Conservation (phyloP, 2,113 vertebrate species). For the Oncorhynchus clarkii region DNA sequence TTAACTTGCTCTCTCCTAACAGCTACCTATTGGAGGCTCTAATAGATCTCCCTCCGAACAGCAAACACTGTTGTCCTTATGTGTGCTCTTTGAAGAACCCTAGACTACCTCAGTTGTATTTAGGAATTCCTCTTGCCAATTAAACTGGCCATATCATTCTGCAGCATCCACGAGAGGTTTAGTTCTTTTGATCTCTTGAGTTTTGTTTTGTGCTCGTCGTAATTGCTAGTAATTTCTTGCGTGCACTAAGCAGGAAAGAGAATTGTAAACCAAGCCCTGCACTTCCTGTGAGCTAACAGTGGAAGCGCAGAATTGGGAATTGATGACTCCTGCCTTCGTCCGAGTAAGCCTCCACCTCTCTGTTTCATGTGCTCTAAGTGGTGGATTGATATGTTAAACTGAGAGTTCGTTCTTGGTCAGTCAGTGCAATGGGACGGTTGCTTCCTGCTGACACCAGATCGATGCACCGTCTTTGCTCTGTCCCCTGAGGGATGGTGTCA, state of each 20-base stretch:
- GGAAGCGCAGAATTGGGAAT: background rate
- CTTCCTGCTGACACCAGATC: constrained; percentile 46
- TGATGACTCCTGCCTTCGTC: background rate
- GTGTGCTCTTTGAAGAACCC: background rate
- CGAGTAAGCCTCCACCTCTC: background rate
- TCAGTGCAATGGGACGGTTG: constrained; percentile 1
- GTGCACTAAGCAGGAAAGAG: constrained; percentile 38
- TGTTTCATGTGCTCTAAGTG: constrained; percentile 6
- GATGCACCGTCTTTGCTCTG: constrained; percentile 29
- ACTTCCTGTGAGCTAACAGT: constrained; percentile 27
- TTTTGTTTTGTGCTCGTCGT: background rate
- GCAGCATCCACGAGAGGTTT: constrained; percentile 43
- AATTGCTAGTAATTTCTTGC: constrained; percentile 36
- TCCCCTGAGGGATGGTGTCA: constrained; percentile 36
- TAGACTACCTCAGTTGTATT: constrained; percentile 41
- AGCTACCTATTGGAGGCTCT: too few relatives aligned
- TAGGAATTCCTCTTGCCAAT: constrained; percentile 54
- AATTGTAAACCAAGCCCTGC: constrained; percentile 21
- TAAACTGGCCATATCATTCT: constrained; percentile 42
- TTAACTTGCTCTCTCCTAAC: too few relatives aligned
- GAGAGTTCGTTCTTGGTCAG: background rate
- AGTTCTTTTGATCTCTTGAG: constrained; percentile 35
- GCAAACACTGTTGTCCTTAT: too few relatives aligned
- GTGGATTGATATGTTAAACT: constrained; percentile 8
- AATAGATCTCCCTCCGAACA: background rate